phyloP scores from a whole-genome alignment of 1,140 invertebrate genomes.

The Rhagoletis pomonella region DNA sequence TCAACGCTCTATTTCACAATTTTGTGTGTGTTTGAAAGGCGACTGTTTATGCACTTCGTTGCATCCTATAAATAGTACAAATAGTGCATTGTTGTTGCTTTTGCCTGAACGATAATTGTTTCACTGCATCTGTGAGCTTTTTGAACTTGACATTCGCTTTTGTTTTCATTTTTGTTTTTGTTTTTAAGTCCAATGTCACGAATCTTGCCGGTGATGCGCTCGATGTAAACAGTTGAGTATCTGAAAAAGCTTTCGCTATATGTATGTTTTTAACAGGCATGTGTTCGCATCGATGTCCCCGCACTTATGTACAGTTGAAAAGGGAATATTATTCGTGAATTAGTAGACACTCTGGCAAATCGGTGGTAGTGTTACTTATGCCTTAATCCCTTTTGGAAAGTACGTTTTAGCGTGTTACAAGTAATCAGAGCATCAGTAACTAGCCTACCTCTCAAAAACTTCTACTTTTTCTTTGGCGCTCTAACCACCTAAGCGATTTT shows the following conservation, averaged over 20 bases:
- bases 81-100: not conserved
- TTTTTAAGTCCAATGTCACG: constrained; percentile 30
- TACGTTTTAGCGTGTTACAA: too few species aligned
- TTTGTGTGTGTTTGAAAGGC: not conserved
- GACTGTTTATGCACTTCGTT: not conserved
- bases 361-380: too few species aligned
- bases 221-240: not conserved
- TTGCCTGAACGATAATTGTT: not conserved
- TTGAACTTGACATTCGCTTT: constrained; percentile 47
- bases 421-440: too few species aligned
- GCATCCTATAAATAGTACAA: constrained; percentile 40
- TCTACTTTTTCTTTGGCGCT: too few species aligned
- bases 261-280: not conserved
- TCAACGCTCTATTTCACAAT: constrained; percentile 10
- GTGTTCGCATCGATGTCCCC: too few species aligned
- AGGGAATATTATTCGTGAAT: too few species aligned
- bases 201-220: not conserved
- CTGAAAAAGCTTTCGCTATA: not conserved
- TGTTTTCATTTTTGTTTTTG: constrained; percentile 10
- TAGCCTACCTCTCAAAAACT: too few species aligned
- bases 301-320: too few species aligned
- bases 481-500: too few species aligned
- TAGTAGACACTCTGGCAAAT: too few species aligned
- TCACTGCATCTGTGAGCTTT: not conserved
- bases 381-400: too few species aligned